phyloP scores from a whole-genome alignment of 2,888 invertebrate genomes.

The Crocallis elinguaria region DNA sequence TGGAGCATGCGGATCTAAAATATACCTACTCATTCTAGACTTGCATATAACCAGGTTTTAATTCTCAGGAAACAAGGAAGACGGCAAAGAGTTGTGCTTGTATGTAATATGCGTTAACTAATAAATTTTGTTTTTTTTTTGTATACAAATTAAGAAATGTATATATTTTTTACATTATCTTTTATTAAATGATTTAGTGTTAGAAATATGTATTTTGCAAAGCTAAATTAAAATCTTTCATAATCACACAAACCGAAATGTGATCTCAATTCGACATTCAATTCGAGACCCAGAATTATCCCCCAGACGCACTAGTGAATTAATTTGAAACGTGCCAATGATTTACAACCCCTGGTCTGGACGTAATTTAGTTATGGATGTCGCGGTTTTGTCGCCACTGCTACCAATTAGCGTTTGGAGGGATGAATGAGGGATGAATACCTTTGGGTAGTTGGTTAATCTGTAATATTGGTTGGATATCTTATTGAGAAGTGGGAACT shows the following conservation, averaged over 20 bases:
- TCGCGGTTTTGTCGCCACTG: constrained; percentile 60
- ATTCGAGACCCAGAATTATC: constrained; percentile 16
- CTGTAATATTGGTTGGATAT: constrained; percentile 16
- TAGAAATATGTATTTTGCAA: too few species aligned
- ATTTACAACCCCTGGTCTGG: constrained; percentile 66
- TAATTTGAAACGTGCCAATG: constrained; percentile 77
- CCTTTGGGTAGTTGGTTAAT: constrained; percentile 29
- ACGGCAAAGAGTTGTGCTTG: too few species aligned
- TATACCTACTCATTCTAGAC: too few species aligned
- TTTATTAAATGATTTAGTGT: too few species aligned
- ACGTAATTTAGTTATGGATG: constrained; percentile 68
- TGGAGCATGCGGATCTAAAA: too few species aligned
- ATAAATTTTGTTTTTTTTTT: too few species aligned
- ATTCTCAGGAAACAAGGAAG: too few species aligned
- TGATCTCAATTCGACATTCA: background rate
- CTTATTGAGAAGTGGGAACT: constrained; percentile 12
- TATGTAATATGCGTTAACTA: too few species aligned
- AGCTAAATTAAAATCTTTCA: background rate
- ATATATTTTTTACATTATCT: too few species aligned
- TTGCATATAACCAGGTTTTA: too few species aligned
- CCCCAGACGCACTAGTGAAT: constrained; percentile 65
- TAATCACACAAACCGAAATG: background rate
- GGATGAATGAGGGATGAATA: constrained; percentile 27
- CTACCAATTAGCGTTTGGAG: constrained; percentile 59
- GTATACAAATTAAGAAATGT: too few species aligned